These are phyloP conservation scores for Drepana falcataria DNA, from an alignment of 2,888 invertebrate genomes.

Conservation along the genomic window DNA sequence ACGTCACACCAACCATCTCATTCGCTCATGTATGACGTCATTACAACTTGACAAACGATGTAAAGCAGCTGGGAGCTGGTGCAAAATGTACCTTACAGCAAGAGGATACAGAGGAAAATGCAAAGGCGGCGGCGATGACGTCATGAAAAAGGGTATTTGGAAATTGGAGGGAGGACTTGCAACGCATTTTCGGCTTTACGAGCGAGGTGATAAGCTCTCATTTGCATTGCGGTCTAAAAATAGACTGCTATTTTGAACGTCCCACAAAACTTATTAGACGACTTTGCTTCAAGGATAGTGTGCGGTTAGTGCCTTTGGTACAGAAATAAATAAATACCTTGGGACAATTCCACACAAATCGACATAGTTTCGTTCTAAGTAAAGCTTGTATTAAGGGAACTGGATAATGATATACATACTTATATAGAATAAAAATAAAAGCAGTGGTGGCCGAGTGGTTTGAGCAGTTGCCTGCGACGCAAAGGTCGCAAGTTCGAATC, in stretches of 20 bases:
- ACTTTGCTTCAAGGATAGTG: not conserved
- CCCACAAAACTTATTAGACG: constrained; percentile 4
- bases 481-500: too few relatives aligned
- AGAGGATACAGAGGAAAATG: constrained; percentile 6
- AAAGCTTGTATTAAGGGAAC: too few relatives aligned
- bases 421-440: too few relatives aligned
- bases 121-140: not conserved
- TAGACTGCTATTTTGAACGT: constrained; percentile 4
- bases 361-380: too few relatives aligned
- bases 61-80: not conserved
- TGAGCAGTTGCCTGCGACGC: too few relatives aligned
- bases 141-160: constrained; percentile 7
- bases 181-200: constrained; percentile 1
- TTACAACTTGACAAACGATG: constrained; percentile 9
- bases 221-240: constrained; percentile 4
- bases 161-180: not conserved
- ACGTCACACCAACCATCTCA: constrained; percentile 35
- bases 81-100: constrained; percentile 8
- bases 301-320: too few relatives aligned
- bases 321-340: too few relatives aligned
- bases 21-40: constrained; percentile 24
- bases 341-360: too few relatives aligned
- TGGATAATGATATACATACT: too few relatives aligned
- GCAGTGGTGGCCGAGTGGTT: too few relatives aligned
- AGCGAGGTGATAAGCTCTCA: constrained; percentile 2